These are phyloP conservation scores for Leucoraja erinaceus DNA, from an alignment of 2,113 vertebrate genomes.

Conservation along the genomic window DNA sequence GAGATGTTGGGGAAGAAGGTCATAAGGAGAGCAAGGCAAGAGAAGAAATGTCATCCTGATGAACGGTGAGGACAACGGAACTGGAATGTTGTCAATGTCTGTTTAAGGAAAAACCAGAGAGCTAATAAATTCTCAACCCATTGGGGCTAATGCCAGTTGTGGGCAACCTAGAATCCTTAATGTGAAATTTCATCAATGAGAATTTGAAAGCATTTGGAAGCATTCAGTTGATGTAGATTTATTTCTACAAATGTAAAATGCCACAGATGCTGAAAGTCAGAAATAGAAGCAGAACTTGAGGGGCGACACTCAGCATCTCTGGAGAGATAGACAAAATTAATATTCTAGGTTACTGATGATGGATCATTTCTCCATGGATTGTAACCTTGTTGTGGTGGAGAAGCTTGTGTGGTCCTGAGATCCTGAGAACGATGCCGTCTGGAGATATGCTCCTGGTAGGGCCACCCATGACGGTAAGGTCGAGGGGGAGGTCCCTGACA, in stretches of 20 bases:
- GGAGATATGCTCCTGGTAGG: no score
- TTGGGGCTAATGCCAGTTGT: not conserved
- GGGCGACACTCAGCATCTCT: not conserved
- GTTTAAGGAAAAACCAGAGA: not conserved
- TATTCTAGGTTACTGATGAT: no score
- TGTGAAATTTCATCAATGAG: not conserved
- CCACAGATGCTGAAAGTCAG: not conserved
- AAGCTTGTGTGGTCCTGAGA: no score
- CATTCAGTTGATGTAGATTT: not conserved
- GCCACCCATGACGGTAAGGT: no score
- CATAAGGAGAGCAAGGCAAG: not conserved
- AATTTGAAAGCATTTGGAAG: not conserved
- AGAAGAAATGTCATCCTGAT: not conserved
- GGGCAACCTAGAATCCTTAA: not conserved
- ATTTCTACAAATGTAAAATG: not conserved
- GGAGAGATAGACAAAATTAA: not conserved
- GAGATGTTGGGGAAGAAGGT: not conserved
- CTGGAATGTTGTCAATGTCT: not conserved
- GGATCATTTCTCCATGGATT: no score
- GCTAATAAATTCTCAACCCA: not conserved
- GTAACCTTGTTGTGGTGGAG: no score
- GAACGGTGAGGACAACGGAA: not conserved
- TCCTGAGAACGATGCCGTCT: no score
- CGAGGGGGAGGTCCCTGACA: no score
- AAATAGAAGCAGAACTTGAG: not conserved